phyloP scores from a whole-genome alignment of 2,888 invertebrate genomes.

The Keiferia lycopersicella region DNA sequence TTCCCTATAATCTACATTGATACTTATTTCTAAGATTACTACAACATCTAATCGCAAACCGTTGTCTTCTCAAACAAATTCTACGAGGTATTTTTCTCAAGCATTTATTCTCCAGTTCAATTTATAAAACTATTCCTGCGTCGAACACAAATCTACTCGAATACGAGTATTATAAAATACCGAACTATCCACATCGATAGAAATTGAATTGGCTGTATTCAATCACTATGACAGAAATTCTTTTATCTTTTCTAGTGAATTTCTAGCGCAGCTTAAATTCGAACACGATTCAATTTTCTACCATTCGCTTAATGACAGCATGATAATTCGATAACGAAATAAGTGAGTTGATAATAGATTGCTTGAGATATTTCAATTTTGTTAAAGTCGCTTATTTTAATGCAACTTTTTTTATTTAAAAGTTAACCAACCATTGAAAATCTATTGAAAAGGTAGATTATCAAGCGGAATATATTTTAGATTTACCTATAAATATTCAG shows the following conservation, averaged over 20 bases:
- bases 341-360: not conserved
- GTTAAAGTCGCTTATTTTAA: not conserved
- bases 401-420: not conserved
- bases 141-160: not conserved
- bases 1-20: no score
- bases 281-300: constrained; percentile 9
- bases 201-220: constrained; percentile 17
- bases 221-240: constrained; percentile 19
- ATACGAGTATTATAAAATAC: constrained; percentile 1
- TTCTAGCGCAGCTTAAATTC: constrained; percentile 8
- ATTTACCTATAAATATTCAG: no score
- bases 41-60: no score
- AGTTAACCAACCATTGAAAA: no score
- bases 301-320: constrained; percentile 5
- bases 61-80: not conserved
- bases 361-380: constrained; percentile 2
- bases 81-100: not conserved
- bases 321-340: not conserved
- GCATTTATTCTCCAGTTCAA: not conserved
- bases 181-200: constrained; percentile 6
- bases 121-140: not conserved
- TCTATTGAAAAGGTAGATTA: not conserved
- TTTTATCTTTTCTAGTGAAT: constrained; percentile 12
- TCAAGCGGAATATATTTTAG: no score
- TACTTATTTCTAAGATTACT: no score